Evolutionary conservation across 2,888 invertebrate species (phyloP).

Genomic region (Palloptera scutellata): DNA sequence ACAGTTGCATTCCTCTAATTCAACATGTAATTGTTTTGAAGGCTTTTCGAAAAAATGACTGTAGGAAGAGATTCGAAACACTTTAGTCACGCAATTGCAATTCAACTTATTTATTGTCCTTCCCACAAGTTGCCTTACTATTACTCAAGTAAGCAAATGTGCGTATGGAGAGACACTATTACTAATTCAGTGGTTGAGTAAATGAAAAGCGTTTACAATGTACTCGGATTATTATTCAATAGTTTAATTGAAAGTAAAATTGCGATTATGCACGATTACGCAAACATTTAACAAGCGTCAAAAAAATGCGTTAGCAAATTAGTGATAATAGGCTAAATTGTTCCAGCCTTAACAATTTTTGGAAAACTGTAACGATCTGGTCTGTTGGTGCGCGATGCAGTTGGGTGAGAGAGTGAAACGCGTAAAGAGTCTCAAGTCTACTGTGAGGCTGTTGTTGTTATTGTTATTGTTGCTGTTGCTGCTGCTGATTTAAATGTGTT

Average conservation of each 20-base stretch:
- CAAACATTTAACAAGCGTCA: conserved; percentile 11
- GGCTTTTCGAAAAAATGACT: too few species aligned
- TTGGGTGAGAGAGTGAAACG: conserved; percentile 25
- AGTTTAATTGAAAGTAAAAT: conserved; percentile 55
- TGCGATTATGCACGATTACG: conserved; percentile 47
- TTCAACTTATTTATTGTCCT: too few species aligned
- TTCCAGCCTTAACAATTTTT: conserved; percentile 45
- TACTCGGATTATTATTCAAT: conserved; percentile 50
- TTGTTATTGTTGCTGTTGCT: neutral
- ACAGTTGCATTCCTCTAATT: too few species aligned
- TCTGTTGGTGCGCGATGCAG: conserved; percentile 25
- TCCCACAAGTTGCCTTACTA: too few species aligned
- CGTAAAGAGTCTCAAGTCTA: conserved; percentile 23
- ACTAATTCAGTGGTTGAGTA: neutral
- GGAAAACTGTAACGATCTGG: neutral
- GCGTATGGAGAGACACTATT: too few species aligned
- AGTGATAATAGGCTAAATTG: conserved; percentile 56
- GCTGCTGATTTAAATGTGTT: neutral
- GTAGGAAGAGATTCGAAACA: too few species aligned
- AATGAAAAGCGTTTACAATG: conserved; percentile 15
- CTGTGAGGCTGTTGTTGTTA: conserved; percentile 1
- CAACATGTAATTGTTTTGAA: too few species aligned
- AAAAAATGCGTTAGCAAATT: conserved; percentile 49
- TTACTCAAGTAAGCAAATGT: too few species aligned
- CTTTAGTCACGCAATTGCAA: too few species aligned